Evolutionary conservation across 2,888 invertebrate genomes (phyloP).

Genomic region (Rhaphigaster nebulosa): DNA sequence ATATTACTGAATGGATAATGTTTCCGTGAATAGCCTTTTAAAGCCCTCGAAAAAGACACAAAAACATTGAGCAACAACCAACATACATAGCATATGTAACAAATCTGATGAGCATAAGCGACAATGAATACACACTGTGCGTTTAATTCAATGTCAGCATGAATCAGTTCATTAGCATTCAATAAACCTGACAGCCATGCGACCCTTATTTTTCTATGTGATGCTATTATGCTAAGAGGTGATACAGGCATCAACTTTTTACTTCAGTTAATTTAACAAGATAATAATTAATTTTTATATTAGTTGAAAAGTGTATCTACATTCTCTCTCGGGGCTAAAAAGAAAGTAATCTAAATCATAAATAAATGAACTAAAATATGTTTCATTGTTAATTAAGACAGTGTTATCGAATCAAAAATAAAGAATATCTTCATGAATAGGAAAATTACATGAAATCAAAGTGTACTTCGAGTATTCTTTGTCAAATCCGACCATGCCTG

Average conservation of each 20-base stretch:
- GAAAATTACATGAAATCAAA: not conserved
- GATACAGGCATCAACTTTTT: not conserved
- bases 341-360: too few relatives aligned
- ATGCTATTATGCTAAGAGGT: not conserved
- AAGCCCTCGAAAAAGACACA: not conserved
- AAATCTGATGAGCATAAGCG: constrained; percentile 21
- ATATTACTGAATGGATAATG: not conserved
- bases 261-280: not conserved
- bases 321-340: not conserved
- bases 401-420: not conserved
- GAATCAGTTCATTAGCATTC: not conserved
- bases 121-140: not conserved
- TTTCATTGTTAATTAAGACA: not conserved
- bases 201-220: not conserved
- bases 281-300: not conserved
- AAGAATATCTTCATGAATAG: not conserved
- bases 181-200: not conserved
- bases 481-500: not conserved
- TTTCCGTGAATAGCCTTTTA: not conserved
- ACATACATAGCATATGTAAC: constrained; percentile 22
- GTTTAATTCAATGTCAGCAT: not conserved
- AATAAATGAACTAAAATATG: too few relatives aligned
- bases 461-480: not conserved
- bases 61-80: constrained; percentile 4
- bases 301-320: not conserved